These are phyloP conservation scores for Musca domestica DNA, from an alignment of 1,140 invertebrate species.

Conservation along the genomic window DNA sequence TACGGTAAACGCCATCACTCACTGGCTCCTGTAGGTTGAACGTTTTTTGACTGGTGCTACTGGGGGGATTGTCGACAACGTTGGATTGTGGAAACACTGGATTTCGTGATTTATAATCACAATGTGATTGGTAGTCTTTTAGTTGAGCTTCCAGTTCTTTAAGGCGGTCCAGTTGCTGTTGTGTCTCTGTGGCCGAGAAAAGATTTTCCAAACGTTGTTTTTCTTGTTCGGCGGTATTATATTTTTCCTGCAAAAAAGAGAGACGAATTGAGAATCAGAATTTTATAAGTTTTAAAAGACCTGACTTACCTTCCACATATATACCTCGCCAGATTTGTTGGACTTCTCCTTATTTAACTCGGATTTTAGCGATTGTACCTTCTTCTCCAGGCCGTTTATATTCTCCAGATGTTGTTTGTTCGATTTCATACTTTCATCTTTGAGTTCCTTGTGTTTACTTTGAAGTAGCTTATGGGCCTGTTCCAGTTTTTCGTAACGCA, in stretches of 20 bases:
- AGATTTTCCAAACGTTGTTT: conserved; percentile 34
- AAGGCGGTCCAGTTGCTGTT: conserved; percentile 11
- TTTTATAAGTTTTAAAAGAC: too few relatives aligned
- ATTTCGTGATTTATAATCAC: conserved; percentile 38
- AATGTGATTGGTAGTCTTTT: conserved; percentile 37
- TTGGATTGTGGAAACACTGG: conserved; percentile 23
- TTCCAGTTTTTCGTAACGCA: conserved; percentile 53
- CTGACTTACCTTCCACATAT: conserved; percentile 44
- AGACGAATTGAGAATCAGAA: background rate
- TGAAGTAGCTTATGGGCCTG: conserved; percentile 56
- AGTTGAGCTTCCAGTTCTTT: conserved; percentile 32
- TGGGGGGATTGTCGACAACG: conserved; percentile 7
- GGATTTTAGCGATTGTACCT: conserved; percentile 35
- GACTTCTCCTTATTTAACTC: conserved; percentile 41
- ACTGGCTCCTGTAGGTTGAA: conserved; percentile 50
- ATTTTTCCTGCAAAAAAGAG: conserved; percentile 37
- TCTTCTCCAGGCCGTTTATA: conserved; percentile 38
- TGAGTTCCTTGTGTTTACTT: conserved; percentile 38
- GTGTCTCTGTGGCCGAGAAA: conserved; percentile 3
- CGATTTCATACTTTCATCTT: conserved; percentile 34
- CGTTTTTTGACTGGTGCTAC: conserved; percentile 45
- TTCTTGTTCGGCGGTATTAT: conserved; percentile 30
- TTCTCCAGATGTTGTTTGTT: conserved; percentile 45
- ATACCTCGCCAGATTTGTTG: conserved; percentile 36
- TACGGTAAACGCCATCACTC: conserved; percentile 51